Base-by-base conservation (phyloP, 2,888 invertebrate species). In the Lasioglossum calceatum region DNA sequence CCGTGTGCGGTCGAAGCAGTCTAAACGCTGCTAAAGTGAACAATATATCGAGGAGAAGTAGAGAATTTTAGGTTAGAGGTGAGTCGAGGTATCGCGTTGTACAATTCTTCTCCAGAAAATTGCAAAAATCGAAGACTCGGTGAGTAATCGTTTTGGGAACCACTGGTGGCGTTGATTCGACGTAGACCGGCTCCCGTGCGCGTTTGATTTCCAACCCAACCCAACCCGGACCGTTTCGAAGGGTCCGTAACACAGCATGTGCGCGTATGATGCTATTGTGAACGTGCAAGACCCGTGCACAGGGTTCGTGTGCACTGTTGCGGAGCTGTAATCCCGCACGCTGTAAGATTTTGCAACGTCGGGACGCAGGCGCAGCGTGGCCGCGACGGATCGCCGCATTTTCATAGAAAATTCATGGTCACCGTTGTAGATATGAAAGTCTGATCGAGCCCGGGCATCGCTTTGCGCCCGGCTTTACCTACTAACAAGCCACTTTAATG, bases 401-500 rank as follows among this genome's bases (percentile, higher is more conserved):
- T 74, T 58, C 64, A 36, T 47, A 14, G 67, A 67, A 27, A 70
- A 70, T 70, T 70, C 58, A 87, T 82, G 27, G 67, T 77, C 64
- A 64, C 14, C 39, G 50, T 27, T 50, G 42, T 36, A 8, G 73
- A 74, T 76, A 79, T 27, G 67, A 42, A 64, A 81, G 67, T 76
- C 76, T 27, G 81, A 88, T 88, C 79, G 75, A 70, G 78, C 71
- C 70, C 71, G 76, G 61, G 82, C 70, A 50, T 75, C 77, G 76
- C 71, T 82, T 86, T 75, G 84, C 77, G 70, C 50, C 36, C 78
- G 58, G 82, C 70, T 85, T 88, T 86, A 87, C 86, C 75, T 82
- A 82, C 84, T 84, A 89, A 88, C 88, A 87, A 84, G 88, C 81
- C 85, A 84, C 82, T 89, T 88, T 87, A 85, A 88, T 82, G 75